Evolutionary conservation across 2,113 vertebrate species (phyloP).

Genomic region (Takifugu flavidus): DNA sequence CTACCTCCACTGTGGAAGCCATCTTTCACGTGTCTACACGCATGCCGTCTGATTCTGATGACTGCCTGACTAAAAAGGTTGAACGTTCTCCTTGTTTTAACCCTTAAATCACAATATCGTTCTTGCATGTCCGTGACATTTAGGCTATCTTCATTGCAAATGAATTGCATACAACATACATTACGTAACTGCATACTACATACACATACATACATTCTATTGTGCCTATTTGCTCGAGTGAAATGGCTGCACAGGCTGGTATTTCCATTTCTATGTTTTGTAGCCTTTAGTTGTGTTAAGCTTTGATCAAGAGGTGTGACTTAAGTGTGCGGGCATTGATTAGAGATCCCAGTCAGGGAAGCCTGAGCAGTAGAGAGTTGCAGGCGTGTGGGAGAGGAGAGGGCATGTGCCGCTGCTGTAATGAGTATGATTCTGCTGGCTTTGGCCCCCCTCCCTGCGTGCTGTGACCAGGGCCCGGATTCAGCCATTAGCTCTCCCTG

Average conservation of each 20-base stretch:
- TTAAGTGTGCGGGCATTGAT: conserved; percentile 71
- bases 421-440: conserved; percentile 75
- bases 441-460: conserved; percentile 61
- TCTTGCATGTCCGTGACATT: neutral
- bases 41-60: conserved; percentile 95
- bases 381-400: conserved; percentile 65
- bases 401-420: conserved; percentile 74
- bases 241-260: conserved; percentile 62
- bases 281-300: conserved; percentile 62
- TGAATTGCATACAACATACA: neutral
- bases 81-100: neutral
- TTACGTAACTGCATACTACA: too few relatives aligned
- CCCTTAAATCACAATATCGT: too few relatives aligned
- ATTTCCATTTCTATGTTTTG: conserved; percentile 44
- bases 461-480: conserved; percentile 79
- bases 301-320: conserved; percentile 73
- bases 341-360: conserved; percentile 65
- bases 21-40: conserved; percentile 97
- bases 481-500: conserved; percentile 78
- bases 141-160: neutral
- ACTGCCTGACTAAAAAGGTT: conserved; percentile 97
- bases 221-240: conserved; percentile 22
- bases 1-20: conserved; percentile 94
- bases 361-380: conserved; percentile 65
- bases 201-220: too few relatives aligned